phyloP scores from a whole-genome alignment of 2,888 invertebrate species.

The Punctoribates punctum region DNA sequence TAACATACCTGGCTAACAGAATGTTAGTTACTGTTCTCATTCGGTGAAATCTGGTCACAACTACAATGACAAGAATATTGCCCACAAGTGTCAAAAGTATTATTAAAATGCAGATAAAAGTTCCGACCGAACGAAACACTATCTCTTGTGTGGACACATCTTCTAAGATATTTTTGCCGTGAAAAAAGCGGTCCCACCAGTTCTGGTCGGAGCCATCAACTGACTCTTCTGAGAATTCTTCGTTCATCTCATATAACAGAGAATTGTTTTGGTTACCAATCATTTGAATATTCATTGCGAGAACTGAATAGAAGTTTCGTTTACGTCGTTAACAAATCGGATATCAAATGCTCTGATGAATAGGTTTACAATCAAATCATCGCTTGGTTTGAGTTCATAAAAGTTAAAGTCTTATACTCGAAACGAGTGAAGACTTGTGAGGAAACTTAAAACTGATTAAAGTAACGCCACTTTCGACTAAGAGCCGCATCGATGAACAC shows the following conservation, averaged over 20 bases:
- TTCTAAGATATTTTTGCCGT: not conserved
- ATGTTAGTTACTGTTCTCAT: conserved; percentile 52
- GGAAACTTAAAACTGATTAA: not conserved
- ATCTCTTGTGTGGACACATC: conserved; percentile 24
- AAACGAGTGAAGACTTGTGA: not conserved
- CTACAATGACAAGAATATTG: conserved; percentile 51
- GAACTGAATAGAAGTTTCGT: not conserved
- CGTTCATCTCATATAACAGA: not conserved
- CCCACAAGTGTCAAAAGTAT: conserved; percentile 50
- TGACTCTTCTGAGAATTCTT: not conserved
- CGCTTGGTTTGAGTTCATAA: not conserved
- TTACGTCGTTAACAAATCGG: not conserved
- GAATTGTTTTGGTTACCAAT: conserved; percentile 1
- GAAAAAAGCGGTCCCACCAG: conserved; percentile 13
- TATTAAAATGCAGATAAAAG: conserved; percentile 50
- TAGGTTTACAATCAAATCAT: not conserved
- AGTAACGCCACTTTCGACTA: conserved; percentile 2
- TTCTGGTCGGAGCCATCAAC: not conserved
- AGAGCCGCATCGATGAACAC: conserved; percentile 26
- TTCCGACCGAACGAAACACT: conserved; percentile 46
- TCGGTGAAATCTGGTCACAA: conserved; percentile 51
- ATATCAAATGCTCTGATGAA: not conserved
- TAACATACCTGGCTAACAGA: conserved; percentile 49
- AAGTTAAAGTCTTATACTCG: not conserved
- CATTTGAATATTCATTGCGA: not conserved